Evolutionary conservation across 2,113 vertebrate genomes (phyloP).

Genomic region (Paratilapia polleni): DNA sequence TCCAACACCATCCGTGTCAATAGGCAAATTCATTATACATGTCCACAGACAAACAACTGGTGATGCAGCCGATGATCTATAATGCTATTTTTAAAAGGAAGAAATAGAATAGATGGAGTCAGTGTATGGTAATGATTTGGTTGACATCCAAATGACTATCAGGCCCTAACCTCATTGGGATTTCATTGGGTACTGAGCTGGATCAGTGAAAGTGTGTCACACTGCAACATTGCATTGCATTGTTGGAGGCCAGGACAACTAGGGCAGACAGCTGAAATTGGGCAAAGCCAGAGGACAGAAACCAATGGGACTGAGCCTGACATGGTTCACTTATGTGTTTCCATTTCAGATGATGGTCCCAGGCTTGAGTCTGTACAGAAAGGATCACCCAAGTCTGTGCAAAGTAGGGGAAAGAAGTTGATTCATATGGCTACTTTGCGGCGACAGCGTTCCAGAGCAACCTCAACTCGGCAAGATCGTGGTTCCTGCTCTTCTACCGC

Average conservation of each 20-base stretch:
- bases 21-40: slow-evolving; percentile 73
- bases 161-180: slow-evolving; percentile 23
- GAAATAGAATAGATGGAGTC: slow-evolving; percentile 48
- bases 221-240: slow-evolving; percentile 37
- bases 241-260: slow-evolving; percentile 54
- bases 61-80: slow-evolving; percentile 58
- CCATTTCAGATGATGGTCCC: slow-evolving; percentile 67
- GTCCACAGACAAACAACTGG: slow-evolving; percentile 38
- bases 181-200: slow-evolving; percentile 35
- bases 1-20: slow-evolving; percentile 63
- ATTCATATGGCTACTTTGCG: slow-evolving; percentile 55
- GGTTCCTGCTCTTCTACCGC: slow-evolving; percentile 77
- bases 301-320: slow-evolving; percentile 56
- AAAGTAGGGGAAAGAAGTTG: slow-evolving; percentile 23
- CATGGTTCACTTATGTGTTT: slow-evolving; percentile 78
- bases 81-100: slow-evolving; percentile 50
- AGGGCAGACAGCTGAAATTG: slow-evolving; percentile 60
- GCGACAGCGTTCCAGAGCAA: slow-evolving; percentile 53
- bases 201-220: slow-evolving; percentile 71
- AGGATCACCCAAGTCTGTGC: slow-evolving; percentile 49
- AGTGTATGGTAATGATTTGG: slow-evolving; percentile 43
- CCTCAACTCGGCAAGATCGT: slow-evolving; percentile 66
- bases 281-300: slow-evolving; percentile 61
- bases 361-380: slow-evolving; percentile 74
- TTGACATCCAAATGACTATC: slow-evolving; percentile 39